These are phyloP conservation scores for Lanius ludovicianus DNA, from an alignment of 2,113 vertebrate genomes.

Conservation along the genomic window DNA sequence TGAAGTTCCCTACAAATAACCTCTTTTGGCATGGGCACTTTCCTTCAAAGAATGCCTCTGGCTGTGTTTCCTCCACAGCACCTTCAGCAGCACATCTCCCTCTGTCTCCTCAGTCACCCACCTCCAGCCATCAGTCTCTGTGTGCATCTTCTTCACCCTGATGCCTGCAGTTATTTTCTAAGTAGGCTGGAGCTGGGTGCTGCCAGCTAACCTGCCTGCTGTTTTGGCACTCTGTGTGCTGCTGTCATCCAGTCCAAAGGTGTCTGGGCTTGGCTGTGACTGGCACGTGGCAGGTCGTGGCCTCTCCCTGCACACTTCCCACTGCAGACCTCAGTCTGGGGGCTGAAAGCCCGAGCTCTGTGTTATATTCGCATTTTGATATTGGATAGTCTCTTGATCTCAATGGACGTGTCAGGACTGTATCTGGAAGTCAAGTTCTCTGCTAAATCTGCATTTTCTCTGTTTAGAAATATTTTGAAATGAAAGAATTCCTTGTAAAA, in stretches of 20 bases:
- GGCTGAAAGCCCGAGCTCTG: neutral
- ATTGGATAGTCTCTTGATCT: neutral
- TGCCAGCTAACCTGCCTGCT: neutral
- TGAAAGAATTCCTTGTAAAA: neutral
- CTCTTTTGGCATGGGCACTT: neutral
- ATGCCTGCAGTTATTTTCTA: neutral
- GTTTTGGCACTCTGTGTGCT: fast-evolving
- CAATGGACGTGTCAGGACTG: neutral
- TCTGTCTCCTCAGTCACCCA: fast-evolving
- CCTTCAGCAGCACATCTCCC: neutral
- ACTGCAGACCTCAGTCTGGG: neutral
- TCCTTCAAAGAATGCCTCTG: neutral
- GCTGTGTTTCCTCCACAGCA: neutral
- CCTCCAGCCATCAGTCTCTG: neutral
- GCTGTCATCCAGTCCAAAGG: neutral
- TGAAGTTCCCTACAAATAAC: neutral
- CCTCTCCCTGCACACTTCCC: neutral
- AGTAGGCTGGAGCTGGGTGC: neutral
- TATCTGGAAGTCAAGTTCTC: neutral
- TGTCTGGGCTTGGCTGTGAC: neutral
- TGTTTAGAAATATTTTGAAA: neutral
- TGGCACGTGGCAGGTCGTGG: neutral
- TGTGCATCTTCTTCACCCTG: neutral
- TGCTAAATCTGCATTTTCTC: neutral
- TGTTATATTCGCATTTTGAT: neutral